Evolutionary conservation across 2,113 vertebrate species (phyloP), one percentile per base, ranked within the genome.

Genomic region (Alouatta palliata): DNA sequence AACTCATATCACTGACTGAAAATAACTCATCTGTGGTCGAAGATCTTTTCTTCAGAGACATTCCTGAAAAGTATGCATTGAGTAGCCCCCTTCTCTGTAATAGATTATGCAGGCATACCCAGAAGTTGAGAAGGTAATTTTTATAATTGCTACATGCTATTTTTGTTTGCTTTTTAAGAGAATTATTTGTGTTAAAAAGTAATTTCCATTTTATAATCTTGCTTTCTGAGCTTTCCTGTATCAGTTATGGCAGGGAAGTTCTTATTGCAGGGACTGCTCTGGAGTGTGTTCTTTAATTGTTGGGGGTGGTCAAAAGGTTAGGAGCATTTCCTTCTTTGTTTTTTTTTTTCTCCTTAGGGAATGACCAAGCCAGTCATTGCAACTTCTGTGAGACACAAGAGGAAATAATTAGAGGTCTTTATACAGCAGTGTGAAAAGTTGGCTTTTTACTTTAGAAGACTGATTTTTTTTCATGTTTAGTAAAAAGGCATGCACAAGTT

Each of bases 391-490:
- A 88, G 71, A 81, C 56, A 70, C 32, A 85, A 83, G 40, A 90
- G 89, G 94, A 96, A 94, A 47, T 96, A 97, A 96, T 96, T 64
- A 84, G 87, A 86, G 68, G 35, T 77, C 77, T 96, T 91, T 81
- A 66, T 73, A 80, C 75, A 95, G 43, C 45, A 20, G 9, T 80
- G 40, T 95, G 40, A 70, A 83, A 77, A 91, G 25, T 70, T 87
- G 30, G 0, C 20, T 40, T 92, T 93, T 94, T 87, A 49, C 13
- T 84, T 79, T 49, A 90, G 88, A 83, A 91, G 90, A 43, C 43
- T 80, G 12, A 21, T 66, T 79, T 85, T 84, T 77, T 45, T 58
- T 49, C 30, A 52, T 54, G 20, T 77, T 95, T 32, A 3, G 37
- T 61, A 52, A 58, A 73, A 75, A 93, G 84, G n/a, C 32, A 61